Evolutionary conservation across 2,113 vertebrate species (phyloP), one percentile per base, ranked within the genome.

Genomic region (Cromileptes altivelis): DNA sequence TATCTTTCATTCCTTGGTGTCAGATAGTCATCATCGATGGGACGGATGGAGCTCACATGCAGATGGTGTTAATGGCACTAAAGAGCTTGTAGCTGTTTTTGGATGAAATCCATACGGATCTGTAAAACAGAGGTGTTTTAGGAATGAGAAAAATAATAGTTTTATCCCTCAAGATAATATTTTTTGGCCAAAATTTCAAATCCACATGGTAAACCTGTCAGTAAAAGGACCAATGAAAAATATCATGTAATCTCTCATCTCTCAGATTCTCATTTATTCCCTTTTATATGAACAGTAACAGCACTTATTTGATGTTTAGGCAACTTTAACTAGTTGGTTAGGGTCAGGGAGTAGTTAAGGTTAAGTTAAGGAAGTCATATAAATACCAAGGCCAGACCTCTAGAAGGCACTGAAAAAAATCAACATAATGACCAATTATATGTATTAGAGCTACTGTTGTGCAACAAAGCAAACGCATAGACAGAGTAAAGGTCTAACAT

Each of bases 1-100:
- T 83, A 82, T 89, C 88, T 81, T 78, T 70, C 70, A 71, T 78
- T 89, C 73, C 21, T 82, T 27, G 45, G 63, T 82, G 49, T 63
- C 70, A 65, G 49, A 67, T 70, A n/a, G 70, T 74, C 62, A 33
- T 45, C 4, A 25, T n/a, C 62, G 80, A 68, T 23, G 21, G 47
- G 57, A 21, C 2, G 30, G 52, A 67, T 53, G 74, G 57, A 75
- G 69, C 30, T 47, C 21, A 27, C 53, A 25, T 62, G 19, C 23
- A 19, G n/a, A 23, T 27, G 21, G 55, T 56, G 65, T 74, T 64
- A 75, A 86, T 25, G 40, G 21, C 21, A 18, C 10, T 75, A 30
- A 72, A 62, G 40, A 55, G 62, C 56, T 33, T 63, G 10, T 47
- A n/a, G 33, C 25, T 50, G 45, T 27, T 61, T 78, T 78, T 70